Evolutionary conservation across 2,888 invertebrate species (phyloP).

Genomic region (Cepaea hortensis): DNA sequence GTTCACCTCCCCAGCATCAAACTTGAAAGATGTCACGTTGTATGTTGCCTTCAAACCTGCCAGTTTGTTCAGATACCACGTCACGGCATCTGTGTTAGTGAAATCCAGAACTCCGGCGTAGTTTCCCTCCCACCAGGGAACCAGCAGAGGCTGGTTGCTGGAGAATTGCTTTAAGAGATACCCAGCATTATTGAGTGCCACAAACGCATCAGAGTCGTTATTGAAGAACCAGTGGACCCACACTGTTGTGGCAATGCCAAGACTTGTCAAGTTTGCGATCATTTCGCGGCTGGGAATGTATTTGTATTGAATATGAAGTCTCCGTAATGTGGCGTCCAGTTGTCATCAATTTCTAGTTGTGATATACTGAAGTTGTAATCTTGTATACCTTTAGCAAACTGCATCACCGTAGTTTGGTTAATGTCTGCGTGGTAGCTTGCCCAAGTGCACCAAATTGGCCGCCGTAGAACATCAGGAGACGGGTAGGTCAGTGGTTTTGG

Average conservation of each 20-base stretch:
- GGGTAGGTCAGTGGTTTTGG: constrained; percentile 82
- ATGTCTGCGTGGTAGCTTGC: constrained; percentile 85
- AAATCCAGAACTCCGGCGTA: constrained; percentile 87
- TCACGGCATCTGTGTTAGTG: constrained; percentile 87
- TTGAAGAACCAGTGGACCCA: constrained; percentile 80
- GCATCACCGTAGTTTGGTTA: constrained; percentile 78
- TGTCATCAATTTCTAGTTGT: constrained; percentile 85
- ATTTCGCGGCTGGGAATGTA: constrained; percentile 85
- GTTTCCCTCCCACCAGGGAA: constrained; percentile 89
- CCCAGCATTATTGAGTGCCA: constrained; percentile 77
- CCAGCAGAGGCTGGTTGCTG: constrained; percentile 60
- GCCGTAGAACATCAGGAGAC: constrained; percentile 83
- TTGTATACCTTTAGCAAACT: constrained; percentile 66
- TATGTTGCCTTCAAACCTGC: constrained; percentile 81
- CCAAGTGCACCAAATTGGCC: constrained; percentile 94
- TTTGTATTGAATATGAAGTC: constrained; percentile 84
- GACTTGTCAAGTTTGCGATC: constrained; percentile 78
- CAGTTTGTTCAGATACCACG: constrained; percentile 85
- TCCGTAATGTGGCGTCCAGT: constrained; percentile 92
- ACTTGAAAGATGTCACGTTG: constrained; percentile 91
- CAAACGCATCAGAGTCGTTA: constrained; percentile 85
- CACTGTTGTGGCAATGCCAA: constrained; percentile 86
- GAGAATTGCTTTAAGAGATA: constrained; percentile 42
- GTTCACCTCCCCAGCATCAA: constrained; percentile 82
- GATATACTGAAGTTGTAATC: constrained; percentile 63